Evolutionary conservation across 1,140 invertebrate genomes (phyloP).

Genomic region (Ectropis grisescens): DNA sequence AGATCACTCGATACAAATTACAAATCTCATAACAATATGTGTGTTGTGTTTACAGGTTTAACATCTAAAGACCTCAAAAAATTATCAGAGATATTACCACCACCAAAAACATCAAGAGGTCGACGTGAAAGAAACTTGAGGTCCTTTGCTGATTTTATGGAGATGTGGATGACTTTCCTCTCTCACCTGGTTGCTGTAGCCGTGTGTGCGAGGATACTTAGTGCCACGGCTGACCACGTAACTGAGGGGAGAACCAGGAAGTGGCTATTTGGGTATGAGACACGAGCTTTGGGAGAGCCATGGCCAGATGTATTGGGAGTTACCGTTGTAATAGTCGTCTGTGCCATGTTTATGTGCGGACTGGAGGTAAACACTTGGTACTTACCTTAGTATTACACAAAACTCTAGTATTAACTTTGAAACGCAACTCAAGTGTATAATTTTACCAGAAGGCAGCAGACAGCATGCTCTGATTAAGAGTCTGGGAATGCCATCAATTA

Average conservation of each 20-base stretch:
- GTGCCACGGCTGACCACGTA: slow-evolving; percentile 76
- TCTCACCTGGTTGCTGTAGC: slow-evolving; percentile 74
- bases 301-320: slow-evolving; percentile 80
- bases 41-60: slow-evolving; percentile 42
- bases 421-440: too few species aligned
- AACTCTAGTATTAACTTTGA: too few species aligned
- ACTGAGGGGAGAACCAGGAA: slow-evolving; percentile 72
- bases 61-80: slow-evolving; percentile 50
- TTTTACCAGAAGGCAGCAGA: too few species aligned
- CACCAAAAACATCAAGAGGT: slow-evolving; percentile 44
- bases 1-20: too few species aligned
- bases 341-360: slow-evolving; percentile 78
- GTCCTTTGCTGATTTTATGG: slow-evolving; percentile 68
- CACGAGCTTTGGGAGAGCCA: slow-evolving; percentile 73
- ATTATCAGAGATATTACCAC: slow-evolving; percentile 44
- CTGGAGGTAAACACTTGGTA: slow-evolving; percentile 74
- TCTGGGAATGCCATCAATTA: too few species aligned
- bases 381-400: too few species aligned
- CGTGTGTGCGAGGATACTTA: slow-evolving; percentile 73
- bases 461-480: too few species aligned
- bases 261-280: slow-evolving; percentile 71
- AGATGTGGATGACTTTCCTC: slow-evolving; percentile 74
- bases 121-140: slow-evolving; percentile 47
- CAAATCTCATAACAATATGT: too few species aligned
- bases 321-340: slow-evolving; percentile 75